These are phyloP conservation scores for Amblyteles armatorius DNA, from an alignment of 2,888 invertebrate genomes.

Conservation along the genomic window DNA sequence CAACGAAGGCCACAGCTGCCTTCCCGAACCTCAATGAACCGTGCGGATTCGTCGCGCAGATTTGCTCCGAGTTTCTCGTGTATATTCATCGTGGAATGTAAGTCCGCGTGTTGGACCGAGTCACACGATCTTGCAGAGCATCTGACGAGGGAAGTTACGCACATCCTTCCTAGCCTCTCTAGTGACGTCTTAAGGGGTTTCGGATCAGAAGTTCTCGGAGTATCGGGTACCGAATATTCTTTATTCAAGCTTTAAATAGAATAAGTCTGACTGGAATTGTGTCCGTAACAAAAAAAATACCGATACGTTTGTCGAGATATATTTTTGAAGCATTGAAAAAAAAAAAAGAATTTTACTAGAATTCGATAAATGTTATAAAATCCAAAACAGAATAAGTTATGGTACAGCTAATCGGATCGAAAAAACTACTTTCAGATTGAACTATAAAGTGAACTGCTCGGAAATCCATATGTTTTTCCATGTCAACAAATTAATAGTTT, in stretches of 20 bases:
- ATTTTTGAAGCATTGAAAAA: no score
- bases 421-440: not conserved
- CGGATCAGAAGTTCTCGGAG: not conserved
- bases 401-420: slow-evolving; percentile 58
- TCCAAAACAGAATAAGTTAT: slow-evolving; percentile 51
- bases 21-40: slow-evolving; percentile 29
- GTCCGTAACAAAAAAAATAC: not conserved
- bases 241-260: not conserved
- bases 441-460: not conserved
- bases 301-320: not conserved
- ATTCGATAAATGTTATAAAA: slow-evolving; percentile 57
- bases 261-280: not conserved
- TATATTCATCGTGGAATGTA: slow-evolving; percentile 35
- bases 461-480: not conserved
- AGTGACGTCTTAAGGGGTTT: not conserved
- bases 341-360: no score
- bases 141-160: slow-evolving; percentile 30
- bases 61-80: not conserved
- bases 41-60: not conserved
- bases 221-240: not conserved
- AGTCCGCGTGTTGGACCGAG: slow-evolving; percentile 30
- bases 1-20: slow-evolving; percentile 34
- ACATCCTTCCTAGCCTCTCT: slow-evolving; percentile 1
- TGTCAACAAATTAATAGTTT: not conserved
- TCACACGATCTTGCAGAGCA: slow-evolving; percentile 28